Evolutionary conservation across 2,888 invertebrate species (phyloP), one percentile per base, ranked within the genome.

Genomic region (Tigriopus californicus): DNA sequence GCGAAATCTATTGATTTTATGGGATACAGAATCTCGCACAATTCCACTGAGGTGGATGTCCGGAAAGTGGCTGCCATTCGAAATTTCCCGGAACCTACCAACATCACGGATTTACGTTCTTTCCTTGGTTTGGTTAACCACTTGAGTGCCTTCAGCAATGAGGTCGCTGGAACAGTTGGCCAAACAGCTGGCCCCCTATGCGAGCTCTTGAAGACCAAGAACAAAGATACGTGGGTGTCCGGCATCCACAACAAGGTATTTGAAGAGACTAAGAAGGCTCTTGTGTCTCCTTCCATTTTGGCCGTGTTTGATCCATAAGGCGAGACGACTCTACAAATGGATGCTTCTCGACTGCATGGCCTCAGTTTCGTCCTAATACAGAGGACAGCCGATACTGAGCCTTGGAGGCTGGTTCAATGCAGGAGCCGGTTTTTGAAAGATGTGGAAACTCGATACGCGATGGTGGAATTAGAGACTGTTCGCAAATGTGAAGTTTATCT

Each of bases 321-420:
- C 1, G 54, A 42, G 1, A 60, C n/a, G n/a, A 12, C 33, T n/a
- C 13, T 61, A 13, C 12, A 58, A 18, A 51, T 51, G 2, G 58
- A 61, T 44, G 58, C 55, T n/a, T 25, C 49, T 1, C 54, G 55
- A 11, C 18, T 55, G 13, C 33, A 33, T 12, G 51, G 55, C 1
- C 33, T 61, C 1, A 52, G 60, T 15, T 60, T 52, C 41, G 41
- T 41, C 47, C 42, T 60, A 1, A 15, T 22, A 1, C 60, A 60
- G 20, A 12, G 4, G 1, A 51, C 52, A 18, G 24, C 13, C 2
- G 53, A 58, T 1, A 5, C 33, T 5, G 33, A 33, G 8, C 11
- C 13, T 13, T 61, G 62, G 63, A 57, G 44, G 12, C 60, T 62
- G 3, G 41, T 58, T 11, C 56, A 61, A 49, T 61, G 52, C 25